These are phyloP conservation scores for Peribatodes rhomboidaria DNA, from an alignment of 2,888 invertebrate species.

Conservation along the genomic window DNA sequence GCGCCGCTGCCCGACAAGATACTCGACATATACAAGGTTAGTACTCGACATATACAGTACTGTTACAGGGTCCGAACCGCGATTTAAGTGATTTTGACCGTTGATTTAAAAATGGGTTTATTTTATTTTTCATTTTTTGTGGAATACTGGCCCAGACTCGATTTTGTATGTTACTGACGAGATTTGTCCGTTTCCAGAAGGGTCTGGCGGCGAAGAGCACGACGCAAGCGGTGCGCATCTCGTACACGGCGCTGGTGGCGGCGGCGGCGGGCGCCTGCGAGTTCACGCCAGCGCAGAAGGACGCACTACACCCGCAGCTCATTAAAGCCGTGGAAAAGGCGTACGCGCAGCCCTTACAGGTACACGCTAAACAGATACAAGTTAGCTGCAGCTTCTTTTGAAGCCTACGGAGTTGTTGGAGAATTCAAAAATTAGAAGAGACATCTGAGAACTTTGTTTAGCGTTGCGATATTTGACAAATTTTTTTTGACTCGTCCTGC, in stretches of 20 bases:
- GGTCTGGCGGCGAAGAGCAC: conserved; percentile 92
- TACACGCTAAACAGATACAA: conserved; percentile 44
- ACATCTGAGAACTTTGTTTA: too few species aligned
- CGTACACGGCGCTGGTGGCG: conserved; percentile 92
- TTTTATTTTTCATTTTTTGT: too few species aligned
- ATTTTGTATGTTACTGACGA: background rate
- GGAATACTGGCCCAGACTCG: too few species aligned
- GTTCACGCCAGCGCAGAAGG: conserved; percentile 75
- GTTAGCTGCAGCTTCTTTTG: too few species aligned
- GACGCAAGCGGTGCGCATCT: conserved; percentile 91
- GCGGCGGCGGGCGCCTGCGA: conserved; percentile 88
- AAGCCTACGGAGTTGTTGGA: too few species aligned
- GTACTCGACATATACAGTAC: background rate
- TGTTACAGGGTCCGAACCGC: background rate
- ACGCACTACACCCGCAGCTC: conserved; percentile 88
- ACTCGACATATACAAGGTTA: conserved; percentile 60
- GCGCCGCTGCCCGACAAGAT: conserved; percentile 56
- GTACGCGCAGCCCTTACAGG: conserved; percentile 90
- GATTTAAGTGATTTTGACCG: background rate
- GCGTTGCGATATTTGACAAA: too few species aligned
- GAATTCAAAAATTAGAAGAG: too few species aligned
- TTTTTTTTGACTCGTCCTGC: too few species aligned
- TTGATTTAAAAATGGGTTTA: background rate
- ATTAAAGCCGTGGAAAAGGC: conserved; percentile 92
- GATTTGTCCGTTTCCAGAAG: conserved; percentile 81